phyloP scores from a whole-genome alignment of 2,113 vertebrate genomes.

The Petaurus breviceps region DNA sequence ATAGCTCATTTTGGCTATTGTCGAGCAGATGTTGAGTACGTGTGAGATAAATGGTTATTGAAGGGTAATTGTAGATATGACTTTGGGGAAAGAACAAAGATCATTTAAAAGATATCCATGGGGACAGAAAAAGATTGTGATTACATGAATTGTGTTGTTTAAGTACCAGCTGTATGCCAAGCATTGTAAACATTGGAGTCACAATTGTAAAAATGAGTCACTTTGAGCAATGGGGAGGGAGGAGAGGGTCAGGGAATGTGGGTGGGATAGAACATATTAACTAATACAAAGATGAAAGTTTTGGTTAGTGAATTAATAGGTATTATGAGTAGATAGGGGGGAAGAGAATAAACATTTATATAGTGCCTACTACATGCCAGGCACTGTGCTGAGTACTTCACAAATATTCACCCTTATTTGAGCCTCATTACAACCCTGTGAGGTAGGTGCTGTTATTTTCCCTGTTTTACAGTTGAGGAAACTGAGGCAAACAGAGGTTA shows the following conservation, averaged over 20 bases:
- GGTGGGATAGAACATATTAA: background rate
- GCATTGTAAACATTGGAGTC: background rate
- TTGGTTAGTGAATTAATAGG: background rate
- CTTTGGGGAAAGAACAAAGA: background rate
- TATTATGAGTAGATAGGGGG: background rate
- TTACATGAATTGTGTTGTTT: background rate
- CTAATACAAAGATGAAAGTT: background rate
- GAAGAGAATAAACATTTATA: background rate
- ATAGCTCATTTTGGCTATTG: background rate
- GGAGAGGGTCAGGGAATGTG: background rate
- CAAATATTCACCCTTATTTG: background rate
- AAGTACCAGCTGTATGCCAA: background rate
- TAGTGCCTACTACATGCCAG: background rate
- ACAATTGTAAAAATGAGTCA: background rate
- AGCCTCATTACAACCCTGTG: background rate
- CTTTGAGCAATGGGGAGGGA: too few relatives aligned
- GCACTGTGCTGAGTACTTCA: background rate
- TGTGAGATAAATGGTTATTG: background rate
- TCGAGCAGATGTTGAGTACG: background rate
- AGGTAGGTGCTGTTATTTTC: background rate
- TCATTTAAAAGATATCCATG: background rate
- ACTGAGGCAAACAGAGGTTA: background rate
- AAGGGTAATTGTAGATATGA: background rate
- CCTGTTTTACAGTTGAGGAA: background rate
- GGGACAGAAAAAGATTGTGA: background rate